Percentiles rank a stretch among this genome's conserved stretches.
Conservation (phyloP, 2,113 vertebrate species). For the Solea senegalensis region DNA sequence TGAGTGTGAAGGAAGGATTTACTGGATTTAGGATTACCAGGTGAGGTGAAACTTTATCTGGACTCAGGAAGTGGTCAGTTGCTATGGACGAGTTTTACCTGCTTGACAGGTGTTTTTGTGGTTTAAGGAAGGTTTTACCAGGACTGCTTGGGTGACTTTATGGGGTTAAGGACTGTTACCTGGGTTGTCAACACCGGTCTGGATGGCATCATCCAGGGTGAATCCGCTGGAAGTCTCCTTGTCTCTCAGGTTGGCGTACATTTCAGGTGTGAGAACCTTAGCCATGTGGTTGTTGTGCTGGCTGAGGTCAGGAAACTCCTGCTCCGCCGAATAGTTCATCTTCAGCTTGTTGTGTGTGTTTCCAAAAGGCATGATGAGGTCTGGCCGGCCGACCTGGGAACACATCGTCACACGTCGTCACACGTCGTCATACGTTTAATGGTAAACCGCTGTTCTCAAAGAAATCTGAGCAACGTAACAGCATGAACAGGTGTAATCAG, state of each 20-base stretch:
- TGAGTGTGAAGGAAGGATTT: background rate
- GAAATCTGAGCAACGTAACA: too few relatives aligned
- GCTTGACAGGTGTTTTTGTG: background rate
- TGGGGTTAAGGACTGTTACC: constrained; percentile 71
- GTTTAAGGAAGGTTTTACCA: too few relatives aligned
- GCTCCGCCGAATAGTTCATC: constrained; percentile 83
- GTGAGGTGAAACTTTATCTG: too few relatives aligned
- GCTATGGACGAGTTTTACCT: too few relatives aligned
- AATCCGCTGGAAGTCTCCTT: constrained; percentile 90
- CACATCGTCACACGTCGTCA: background rate
- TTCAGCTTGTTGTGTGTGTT: constrained; percentile 93
- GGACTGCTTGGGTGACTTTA: too few relatives aligned
- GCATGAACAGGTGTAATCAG: too few relatives aligned
- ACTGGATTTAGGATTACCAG: too few relatives aligned
- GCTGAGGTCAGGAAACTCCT: constrained; percentile 92
- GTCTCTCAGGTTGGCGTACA: constrained; percentile 87
- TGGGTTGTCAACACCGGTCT: constrained; percentile 95
- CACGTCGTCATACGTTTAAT: too few relatives aligned
- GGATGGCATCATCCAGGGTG: constrained; percentile 91
- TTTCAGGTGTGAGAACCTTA: constrained; percentile 88
- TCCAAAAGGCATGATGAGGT: constrained; percentile 90
- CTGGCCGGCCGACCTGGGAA: constrained; percentile 57
- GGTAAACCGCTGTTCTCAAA: too few relatives aligned
- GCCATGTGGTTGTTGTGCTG: constrained; percentile 97
- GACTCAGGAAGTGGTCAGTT: too few relatives aligned